phyloP scores from a whole-genome alignment of 2,113 vertebrate genomes.

The Ceyx melanurus region DNA sequence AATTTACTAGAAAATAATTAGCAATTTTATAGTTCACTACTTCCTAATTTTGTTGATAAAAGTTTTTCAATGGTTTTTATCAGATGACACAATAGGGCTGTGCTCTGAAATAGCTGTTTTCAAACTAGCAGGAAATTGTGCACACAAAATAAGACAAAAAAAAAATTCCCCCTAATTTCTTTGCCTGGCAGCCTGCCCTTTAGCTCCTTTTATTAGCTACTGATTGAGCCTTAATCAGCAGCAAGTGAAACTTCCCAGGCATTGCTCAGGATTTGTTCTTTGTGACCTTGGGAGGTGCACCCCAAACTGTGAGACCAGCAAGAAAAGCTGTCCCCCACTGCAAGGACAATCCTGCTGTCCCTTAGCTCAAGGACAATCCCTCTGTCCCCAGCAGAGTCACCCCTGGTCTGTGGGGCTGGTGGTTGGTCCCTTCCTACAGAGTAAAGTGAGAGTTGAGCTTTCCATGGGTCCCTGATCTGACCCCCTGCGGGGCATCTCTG shows the following conservation, averaged over 20 bases:
- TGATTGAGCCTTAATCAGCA: constrained; percentile 44
- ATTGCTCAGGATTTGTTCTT: not conserved
- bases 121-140: constrained; percentile 5
- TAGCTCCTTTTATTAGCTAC: not conserved
- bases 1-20: constrained; percentile 87
- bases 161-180: not conserved
- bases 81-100: constrained; percentile 52
- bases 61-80: constrained; percentile 63
- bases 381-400: not conserved
- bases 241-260: not conserved
- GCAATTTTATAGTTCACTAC: constrained; percentile 85
- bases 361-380: not conserved
- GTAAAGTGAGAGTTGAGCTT: not conserved
- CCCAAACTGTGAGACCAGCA: not conserved
- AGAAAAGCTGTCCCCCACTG: not conserved
- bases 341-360: not conserved
- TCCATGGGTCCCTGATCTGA: not conserved
- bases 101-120: constrained; percentile 28
- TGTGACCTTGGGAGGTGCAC: constrained; percentile 13
- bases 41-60: constrained; percentile 76
- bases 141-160: constrained; percentile 15
- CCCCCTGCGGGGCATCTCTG: not conserved
- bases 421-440: not conserved
- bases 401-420: not conserved
- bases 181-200: not conserved